Evolutionary conservation across 2,888 invertebrate genomes (phyloP), one percentile per base, ranked within the genome.

Genomic region (Drosophila parthenogenetica): DNA sequence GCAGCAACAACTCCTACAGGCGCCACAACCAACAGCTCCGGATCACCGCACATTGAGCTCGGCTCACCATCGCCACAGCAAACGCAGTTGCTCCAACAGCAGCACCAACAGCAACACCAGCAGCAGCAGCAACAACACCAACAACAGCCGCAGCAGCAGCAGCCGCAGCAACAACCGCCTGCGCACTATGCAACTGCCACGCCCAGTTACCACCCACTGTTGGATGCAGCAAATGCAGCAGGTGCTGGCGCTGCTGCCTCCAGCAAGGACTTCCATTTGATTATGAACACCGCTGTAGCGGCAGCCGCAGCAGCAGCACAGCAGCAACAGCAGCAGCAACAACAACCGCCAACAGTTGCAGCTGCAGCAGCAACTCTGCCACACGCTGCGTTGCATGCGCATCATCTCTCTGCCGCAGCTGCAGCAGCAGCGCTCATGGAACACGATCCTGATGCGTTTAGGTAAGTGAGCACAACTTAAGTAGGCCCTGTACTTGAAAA

Each of bases 381-480:
- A 67, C 73, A 50, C 66, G 72, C 54, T 14, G 69, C 43, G 42
- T 46, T 71, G 75, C 85, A 87, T 60, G 81, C 82, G 10, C 85
- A 85, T 66, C 81, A 83, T 32, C 50, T 82, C 49, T 81, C 87
- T 10, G 79, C 85, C 10, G 77, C 75, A 0, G 76, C 76, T 10
- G 81, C 77, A 51, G 83, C 70, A 11, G 89, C 72, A 19, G 76
- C 69, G 5, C 71, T 81, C 7, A 77, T 82, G 79, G 91, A 92
- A 43, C 91, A 91, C 66, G 92, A 92, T 87, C 91, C 91, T n/a
- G 92, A 92, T 79, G 90, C 92, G 53, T 92, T 92, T 76, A 90
- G 92, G 92, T 92, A 87, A 87, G 49, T 5, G 2, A 40, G 8
- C 10, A 5, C 13, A 17, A 5, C 11, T 25, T n/a, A n/a, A 7